These are phyloP conservation scores for Lophius piscatorius DNA, from an alignment of 2,113 vertebrate species.

Conservation along the genomic window DNA sequence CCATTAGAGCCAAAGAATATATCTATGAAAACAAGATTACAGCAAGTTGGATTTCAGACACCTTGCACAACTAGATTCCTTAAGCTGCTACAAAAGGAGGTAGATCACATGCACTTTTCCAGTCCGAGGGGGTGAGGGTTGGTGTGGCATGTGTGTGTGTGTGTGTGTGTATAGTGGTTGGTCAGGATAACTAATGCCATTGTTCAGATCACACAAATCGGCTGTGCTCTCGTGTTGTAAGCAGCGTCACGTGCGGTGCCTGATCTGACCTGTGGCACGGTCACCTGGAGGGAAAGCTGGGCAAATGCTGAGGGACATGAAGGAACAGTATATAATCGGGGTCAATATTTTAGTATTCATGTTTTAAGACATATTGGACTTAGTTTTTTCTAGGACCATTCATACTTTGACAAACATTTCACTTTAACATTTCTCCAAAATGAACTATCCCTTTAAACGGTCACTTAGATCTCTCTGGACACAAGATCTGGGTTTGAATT, in stretches of 20 bases:
- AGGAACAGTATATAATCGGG: constrained; percentile 11
- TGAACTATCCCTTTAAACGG: constrained; percentile 34
- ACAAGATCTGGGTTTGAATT: constrained; percentile 42
- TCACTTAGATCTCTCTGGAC: constrained; percentile 24
- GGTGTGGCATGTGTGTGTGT: neutral
- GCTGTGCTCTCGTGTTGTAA: constrained; percentile 56
- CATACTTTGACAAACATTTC: constrained; percentile 16
- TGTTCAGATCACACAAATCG: constrained; percentile 76
- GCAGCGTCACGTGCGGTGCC: constrained; percentile 51
- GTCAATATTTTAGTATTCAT: too few relatives aligned
- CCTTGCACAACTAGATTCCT: constrained; percentile 55
- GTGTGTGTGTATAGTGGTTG: neutral
- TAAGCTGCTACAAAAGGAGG: constrained; percentile 57
- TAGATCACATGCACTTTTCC: constrained; percentile 65
- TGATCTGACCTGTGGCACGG: constrained; percentile 44
- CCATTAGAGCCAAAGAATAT: constrained; percentile 31
- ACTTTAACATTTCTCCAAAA: constrained; percentile 2
- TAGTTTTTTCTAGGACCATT: neutral
- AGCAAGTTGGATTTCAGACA: constrained; percentile 56
- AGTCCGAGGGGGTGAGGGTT: constrained; percentile 14
- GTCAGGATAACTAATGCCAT: constrained; percentile 59
- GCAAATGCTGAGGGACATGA: constrained; percentile 6
- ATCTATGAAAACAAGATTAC: constrained; percentile 52
- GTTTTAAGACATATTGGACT: too few relatives aligned
- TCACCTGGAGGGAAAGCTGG: constrained; percentile 24